Evolutionary conservation across 2,888 invertebrate species (phyloP).

Genomic region (Bimastos eiseni): DNA sequence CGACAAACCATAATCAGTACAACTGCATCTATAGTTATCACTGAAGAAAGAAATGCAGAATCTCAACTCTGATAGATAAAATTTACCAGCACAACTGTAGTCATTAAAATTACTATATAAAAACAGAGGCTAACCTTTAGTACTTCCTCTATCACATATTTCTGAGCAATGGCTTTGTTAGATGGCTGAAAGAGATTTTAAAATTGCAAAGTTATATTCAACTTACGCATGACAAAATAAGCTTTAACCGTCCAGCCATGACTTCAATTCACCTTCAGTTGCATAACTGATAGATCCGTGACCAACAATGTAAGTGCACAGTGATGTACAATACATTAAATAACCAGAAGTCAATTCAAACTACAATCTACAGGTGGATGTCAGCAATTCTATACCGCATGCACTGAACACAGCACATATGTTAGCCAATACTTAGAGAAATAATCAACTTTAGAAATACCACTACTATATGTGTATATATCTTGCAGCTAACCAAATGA

Average conservation of each 20-base stretch:
- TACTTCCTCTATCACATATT: constrained; percentile 15
- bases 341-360: no score
- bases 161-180: background rate
- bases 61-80: background rate
- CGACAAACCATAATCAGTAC: background rate
- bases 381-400: no score
- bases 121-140: constrained; percentile 13
- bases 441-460: no score
- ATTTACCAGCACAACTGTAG: background rate
- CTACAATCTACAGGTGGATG: no score
- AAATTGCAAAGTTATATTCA: constrained; percentile 13
- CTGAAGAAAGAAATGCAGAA: background rate
- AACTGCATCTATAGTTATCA: background rate
- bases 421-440: no score
- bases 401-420: no score
- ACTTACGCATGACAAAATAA: no score
- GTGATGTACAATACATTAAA: no score
- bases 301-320: background rate
- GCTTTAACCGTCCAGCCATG: no score
- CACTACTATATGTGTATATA: no score
- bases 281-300: background rate
- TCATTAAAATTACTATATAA: background rate
- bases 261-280: background rate
- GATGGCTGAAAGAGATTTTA: background rate
- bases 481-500: no score